Conservation (phyloP, 2,113 vertebrate genomes). For the Phodopus roborovskii region DNA sequence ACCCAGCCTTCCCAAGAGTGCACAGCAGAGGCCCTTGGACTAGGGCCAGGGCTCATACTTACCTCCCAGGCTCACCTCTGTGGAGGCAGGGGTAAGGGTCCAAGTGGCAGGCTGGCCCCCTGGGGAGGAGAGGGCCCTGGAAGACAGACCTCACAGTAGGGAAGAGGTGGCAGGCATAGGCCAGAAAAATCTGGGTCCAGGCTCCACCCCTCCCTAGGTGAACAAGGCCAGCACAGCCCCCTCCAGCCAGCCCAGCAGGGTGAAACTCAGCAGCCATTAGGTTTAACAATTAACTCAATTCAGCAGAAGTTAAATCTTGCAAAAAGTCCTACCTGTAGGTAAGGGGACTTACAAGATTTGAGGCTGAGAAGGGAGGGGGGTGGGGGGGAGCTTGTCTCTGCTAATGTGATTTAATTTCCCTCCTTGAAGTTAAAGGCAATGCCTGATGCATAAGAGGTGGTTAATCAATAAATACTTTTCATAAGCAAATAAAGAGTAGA, state of each 20-base stretch:
- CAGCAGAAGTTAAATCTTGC: conserved; percentile 47
- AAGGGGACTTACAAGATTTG: neutral
- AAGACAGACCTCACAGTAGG: neutral
- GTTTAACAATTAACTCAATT: conserved; percentile 83
- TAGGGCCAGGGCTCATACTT: conserved; percentile 48
- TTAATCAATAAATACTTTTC: conserved; percentile 49
- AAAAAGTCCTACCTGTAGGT: neutral
- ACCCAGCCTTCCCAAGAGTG: neutral
- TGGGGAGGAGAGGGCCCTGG: neutral
- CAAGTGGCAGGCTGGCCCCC: conserved; percentile 3
- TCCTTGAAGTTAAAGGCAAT: neutral
- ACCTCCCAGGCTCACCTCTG: conserved; percentile 66
- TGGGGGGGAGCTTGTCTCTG: neutral
- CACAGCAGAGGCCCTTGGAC: conserved; percentile 33
- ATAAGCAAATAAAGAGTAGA: neutral
- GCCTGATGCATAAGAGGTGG: neutral
- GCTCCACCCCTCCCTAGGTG: conserved; percentile 1
- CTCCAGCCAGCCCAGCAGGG: neutral
- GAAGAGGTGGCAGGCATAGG: conserved; percentile 42
- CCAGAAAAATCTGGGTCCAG: conserved; percentile 56
- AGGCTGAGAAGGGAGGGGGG: neutral
- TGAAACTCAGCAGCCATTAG: conserved; percentile 57
- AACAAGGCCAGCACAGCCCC: neutral
- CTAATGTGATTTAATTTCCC: neutral
- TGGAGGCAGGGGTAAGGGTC: conserved; percentile 37